phyloP scores from a whole-genome alignment of 2,113 vertebrate genomes.

The Nothocercus julius region DNA sequence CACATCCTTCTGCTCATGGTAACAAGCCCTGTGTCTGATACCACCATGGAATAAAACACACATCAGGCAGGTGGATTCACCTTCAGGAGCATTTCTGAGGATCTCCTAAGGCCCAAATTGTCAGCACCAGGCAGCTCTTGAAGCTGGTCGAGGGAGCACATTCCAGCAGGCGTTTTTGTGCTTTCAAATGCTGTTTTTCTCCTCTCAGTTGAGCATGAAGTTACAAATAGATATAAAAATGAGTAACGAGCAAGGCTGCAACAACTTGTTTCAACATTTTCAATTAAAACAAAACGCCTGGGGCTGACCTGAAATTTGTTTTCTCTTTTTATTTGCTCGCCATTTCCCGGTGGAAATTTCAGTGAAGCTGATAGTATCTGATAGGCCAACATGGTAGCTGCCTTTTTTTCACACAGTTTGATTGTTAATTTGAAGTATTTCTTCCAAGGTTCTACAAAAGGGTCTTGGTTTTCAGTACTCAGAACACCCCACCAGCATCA shows the following conservation, averaged over 20 bases:
- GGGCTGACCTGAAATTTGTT: conserved; percentile 1
- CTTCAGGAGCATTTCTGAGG: not conserved
- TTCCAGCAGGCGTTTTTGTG: not conserved
- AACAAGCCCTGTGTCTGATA: not conserved
- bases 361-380: not conserved
- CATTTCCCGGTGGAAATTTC: not conserved
- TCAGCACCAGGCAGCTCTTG: not conserved
- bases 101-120: not conserved
- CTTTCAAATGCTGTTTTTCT: not conserved
- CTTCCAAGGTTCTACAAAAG: not conserved
- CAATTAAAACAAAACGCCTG: not conserved
- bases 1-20: not conserved
- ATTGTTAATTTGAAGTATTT: not conserved
- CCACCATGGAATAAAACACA: not conserved
- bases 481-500: not conserved
- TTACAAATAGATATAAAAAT: not conserved
- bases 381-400: rapidly evolving
- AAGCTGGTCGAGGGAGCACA: not conserved
- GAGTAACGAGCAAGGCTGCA: not conserved
- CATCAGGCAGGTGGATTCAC: not conserved
- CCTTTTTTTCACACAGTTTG: not conserved
- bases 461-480: not conserved
- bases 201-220: not conserved
- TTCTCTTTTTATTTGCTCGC: not conserved
- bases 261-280: not conserved